A percentile compares a stretch with the other conserved stretches of the same genome.
Conservation (phyloP, 2,113 vertebrate species). For the Tylochromis polylepis region DNA sequence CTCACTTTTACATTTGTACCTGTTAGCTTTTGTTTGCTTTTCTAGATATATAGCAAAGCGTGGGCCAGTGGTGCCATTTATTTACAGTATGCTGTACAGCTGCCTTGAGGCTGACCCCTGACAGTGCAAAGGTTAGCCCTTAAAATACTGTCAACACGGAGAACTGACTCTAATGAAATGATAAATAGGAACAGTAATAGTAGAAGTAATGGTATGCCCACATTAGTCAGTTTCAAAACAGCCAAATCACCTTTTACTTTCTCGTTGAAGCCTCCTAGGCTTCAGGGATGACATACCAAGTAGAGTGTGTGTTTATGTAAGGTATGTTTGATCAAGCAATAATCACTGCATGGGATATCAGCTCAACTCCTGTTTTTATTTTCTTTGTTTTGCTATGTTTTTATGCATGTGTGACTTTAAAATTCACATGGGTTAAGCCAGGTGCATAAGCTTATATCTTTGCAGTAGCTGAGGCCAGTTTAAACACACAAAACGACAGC, state of each 20-base stretch:
- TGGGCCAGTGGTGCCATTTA: constrained; percentile 8
- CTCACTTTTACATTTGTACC: constrained; percentile 29
- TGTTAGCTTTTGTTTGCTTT: constrained; percentile 25
- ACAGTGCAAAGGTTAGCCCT: background rate
- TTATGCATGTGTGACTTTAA: background rate
- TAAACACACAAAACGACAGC: constrained; percentile 16
- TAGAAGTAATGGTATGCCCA: background rate
- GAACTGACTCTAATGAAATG: rapidly evolving
- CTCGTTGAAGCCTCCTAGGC: background rate
- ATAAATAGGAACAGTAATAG: background rate
- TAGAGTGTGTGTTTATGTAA: background rate
- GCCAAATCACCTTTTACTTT: background rate
- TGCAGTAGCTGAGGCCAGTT: background rate
- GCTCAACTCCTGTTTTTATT: background rate
- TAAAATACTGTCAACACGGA: background rate
- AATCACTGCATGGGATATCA: constrained; percentile 1
- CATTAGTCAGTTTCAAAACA: background rate
- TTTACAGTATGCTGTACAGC: background rate
- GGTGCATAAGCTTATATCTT: background rate
- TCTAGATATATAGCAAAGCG: constrained; percentile 26
- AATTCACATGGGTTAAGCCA: background rate
- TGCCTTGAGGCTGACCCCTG: background rate
- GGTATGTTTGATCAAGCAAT: constrained; percentile 4
- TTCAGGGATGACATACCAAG: background rate
- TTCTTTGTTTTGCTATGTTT: background rate